Base-by-base conservation (phyloP, 2,797 vertebrate species). In the Notolepis coatsorum region DNA sequence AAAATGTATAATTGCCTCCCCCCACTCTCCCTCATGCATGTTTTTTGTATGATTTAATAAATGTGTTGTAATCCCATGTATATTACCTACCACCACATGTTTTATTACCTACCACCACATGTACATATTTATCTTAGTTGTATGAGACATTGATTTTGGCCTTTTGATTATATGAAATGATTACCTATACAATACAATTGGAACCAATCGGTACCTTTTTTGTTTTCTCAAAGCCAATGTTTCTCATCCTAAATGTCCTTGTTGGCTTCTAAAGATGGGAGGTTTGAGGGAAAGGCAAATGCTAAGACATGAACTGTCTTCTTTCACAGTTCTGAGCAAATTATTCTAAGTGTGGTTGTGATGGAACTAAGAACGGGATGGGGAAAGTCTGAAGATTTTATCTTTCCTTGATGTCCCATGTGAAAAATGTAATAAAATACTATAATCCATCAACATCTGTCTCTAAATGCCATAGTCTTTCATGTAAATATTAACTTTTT, bases 31-130 rank as follows among this genome's bases (percentile, higher is more conserved):
- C 24, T 62, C 57, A 72, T 71, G 80, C 81, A 84, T 90, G 84
- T 56, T 73, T 74, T 86, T 80, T 85, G 55, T 85, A 77, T 85
- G n/a, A 72, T 79, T 80, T 62, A 58, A 86, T 74, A 60, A 82
- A 84, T 79, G 12, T 80, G 33, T 86, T 73, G 81, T 50, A 72
- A 85, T 81, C 46, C 33, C 59, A 72, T 45, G 9, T 35, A 54
- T 41, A 85, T 50, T 20, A 73, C 81, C 41, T 65, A 20, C 71
- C 64, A 69, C 61, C 53, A 18, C 61, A 62, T 3, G 27, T 77
- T 73, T 78, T 37, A 65, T 78, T 69, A 68, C 15, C 4, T 46
- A 56, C 45, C 61, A 65, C 28, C 61, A 65, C 28, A 17, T 49
- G 51, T 84, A 53, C 28, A 43, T 67, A 20, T 59, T 52, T 31